Evolutionary conservation across 2,797 vertebrate species (phyloP).

Genomic region (Vespertilio murinus): DNA sequence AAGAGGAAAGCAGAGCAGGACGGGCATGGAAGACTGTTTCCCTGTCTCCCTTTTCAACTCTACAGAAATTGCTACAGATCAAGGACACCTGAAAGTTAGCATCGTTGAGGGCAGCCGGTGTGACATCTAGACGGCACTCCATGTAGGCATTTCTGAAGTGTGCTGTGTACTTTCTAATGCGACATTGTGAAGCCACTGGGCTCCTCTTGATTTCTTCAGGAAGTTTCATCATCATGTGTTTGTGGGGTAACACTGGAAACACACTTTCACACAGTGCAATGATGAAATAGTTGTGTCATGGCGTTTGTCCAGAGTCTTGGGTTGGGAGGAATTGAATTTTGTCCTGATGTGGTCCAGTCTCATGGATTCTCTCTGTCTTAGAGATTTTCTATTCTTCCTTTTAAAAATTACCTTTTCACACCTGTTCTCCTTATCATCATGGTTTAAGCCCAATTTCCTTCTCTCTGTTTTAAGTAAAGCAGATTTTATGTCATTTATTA

Average conservation of each 20-base stretch:
- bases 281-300: background rate
- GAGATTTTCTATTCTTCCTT: background rate
- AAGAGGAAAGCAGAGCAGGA: background rate
- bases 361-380: background rate
- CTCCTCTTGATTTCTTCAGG: background rate
- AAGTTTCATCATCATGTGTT: background rate
- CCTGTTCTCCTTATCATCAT: background rate
- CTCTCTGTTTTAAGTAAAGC: conserved; percentile 6
- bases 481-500: background rate
- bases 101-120: background rate
- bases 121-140: background rate
- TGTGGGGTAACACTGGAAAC: background rate
- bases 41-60: background rate
- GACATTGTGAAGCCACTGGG: background rate
- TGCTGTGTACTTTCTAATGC: background rate
- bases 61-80: background rate
- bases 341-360: background rate
- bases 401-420: background rate
- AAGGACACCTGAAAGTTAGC: too few relatives aligned
- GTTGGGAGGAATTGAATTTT: background rate
- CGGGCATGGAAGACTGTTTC: background rate
- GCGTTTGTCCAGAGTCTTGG: background rate
- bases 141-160: background rate
- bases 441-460: background rate
- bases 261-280: background rate